Evolutionary conservation across 2,113 vertebrate genomes (phyloP).

Genomic region (Bufo gargarizans): DNA sequence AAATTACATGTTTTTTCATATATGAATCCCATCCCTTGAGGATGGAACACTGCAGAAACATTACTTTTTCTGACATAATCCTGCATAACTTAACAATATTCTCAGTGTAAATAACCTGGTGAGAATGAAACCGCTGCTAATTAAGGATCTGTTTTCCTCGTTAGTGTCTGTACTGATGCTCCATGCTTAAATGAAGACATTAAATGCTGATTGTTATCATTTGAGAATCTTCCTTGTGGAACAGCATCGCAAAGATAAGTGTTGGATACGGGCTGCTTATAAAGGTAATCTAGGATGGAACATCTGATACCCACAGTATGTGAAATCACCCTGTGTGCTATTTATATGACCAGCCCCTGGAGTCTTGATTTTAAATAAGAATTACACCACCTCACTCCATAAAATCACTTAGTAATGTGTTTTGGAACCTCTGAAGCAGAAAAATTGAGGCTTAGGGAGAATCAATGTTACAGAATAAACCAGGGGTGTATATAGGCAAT

Average conservation of each 20-base stretch:
- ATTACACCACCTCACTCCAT: constrained; percentile 24
- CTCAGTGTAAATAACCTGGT: constrained; percentile 51
- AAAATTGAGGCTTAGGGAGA: not conserved
- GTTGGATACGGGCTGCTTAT: constrained; percentile 38
- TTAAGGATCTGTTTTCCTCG: constrained; percentile 50
- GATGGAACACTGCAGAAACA: not conserved
- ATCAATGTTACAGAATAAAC: not conserved
- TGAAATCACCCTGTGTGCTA: constrained; percentile 48
- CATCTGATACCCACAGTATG: constrained; percentile 44
- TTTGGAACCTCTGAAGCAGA: constrained; percentile 16
- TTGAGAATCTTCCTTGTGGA: constrained; percentile 41
- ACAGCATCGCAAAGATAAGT: constrained; percentile 20
- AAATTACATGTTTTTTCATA: constrained; percentile 4
- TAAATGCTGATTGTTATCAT: constrained; percentile 52
- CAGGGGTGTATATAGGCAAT: not conserved
- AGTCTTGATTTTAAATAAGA: constrained; percentile 45
- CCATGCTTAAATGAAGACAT: constrained; percentile 50
- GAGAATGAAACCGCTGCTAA: constrained; percentile 44
- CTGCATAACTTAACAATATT: constrained; percentile 36
- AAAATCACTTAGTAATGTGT: constrained; percentile 35
- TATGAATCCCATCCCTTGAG: not conserved
- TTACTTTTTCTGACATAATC: constrained; percentile 15
- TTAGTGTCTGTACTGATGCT: constrained; percentile 52
- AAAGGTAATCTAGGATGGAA: constrained; percentile 28
- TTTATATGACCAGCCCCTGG: constrained; percentile 32